These are phyloP conservation scores for Sanderia malayensis DNA, from an alignment of 30 jellyfish, hydroid and myxozoan species.

Conservation along the genomic window DNA sequence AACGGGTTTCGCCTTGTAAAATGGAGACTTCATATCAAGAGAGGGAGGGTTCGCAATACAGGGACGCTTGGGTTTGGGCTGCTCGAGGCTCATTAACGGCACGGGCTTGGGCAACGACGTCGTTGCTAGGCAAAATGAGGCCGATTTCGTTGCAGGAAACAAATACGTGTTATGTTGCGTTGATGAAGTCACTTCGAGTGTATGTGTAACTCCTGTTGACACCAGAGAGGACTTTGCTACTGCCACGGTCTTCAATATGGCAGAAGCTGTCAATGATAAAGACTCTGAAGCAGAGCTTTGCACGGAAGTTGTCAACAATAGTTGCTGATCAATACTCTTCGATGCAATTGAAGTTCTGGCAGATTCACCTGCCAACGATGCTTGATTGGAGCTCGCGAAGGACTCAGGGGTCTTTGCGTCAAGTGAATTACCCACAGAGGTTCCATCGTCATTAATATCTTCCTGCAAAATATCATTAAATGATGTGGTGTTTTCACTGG, in stretches of 20 bases:
- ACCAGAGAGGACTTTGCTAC: neutral
- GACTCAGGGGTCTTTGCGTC: too few relatives aligned
- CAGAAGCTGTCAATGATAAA: neutral
- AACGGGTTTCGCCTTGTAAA: conserved; percentile 35
- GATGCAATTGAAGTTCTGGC: too few relatives aligned
- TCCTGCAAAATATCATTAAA: too few relatives aligned
- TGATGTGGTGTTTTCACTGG: too few relatives aligned
- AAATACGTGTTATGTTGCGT: neutral
- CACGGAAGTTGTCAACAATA: too few relatives aligned
- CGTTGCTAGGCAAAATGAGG: neutral
- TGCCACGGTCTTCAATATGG: neutral
- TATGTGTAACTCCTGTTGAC: neutral
- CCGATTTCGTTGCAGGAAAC: neutral
- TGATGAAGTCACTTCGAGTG: neutral
- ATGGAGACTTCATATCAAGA: conserved; percentile 65
- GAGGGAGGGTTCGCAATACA: conserved; percentile 64
- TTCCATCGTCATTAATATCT: too few relatives aligned
- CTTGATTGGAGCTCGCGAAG: too few relatives aligned
- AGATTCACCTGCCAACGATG: too few relatives aligned
- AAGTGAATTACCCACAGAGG: too few relatives aligned
- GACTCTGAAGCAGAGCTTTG: neutral
- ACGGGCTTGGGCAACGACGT: neutral
- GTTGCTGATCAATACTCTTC: too few relatives aligned
- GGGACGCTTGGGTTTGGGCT: conserved; percentile 33
- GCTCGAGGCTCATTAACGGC: neutral